A percentile compares a stretch with the other conserved stretches of the same genome.
These are phyloP conservation scores for Drosophila murphyi DNA, from an alignment of 1,140 invertebrate genomes.

Conservation along the genomic window DNA sequence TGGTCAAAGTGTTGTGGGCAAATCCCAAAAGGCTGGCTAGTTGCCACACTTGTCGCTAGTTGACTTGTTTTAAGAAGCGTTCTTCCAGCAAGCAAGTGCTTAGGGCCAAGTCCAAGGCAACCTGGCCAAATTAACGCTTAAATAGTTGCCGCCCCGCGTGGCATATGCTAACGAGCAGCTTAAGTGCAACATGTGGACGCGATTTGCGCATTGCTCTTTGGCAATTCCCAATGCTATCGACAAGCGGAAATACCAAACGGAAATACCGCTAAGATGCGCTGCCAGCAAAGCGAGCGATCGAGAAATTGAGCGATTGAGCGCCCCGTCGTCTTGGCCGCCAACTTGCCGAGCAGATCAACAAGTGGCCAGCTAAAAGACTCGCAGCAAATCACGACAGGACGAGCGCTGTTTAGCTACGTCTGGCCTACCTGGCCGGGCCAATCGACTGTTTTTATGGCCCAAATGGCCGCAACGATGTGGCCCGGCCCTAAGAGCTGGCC, in stretches of 20 bases:
- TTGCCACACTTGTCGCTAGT: slow-evolving; percentile 23
- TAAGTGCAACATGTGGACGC: slow-evolving; percentile 28
- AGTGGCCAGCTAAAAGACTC: slow-evolving; percentile 19
- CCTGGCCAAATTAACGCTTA: slow-evolving; percentile 39
- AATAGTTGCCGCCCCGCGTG: slow-evolving; percentile 31
- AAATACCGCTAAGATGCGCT: slow-evolving; percentile 16
- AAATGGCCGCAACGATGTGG: slow-evolving; percentile 69
- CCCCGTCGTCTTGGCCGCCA: slow-evolving; percentile 19
- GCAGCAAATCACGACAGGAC: neutral
- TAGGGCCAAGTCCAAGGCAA: neutral
- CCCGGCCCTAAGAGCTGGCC: slow-evolving; percentile 15
- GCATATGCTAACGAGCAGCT: slow-evolving; percentile 23
- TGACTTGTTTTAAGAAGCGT: neutral
- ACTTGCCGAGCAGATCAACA: slow-evolving; percentile 41
- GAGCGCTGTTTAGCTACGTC: neutral
- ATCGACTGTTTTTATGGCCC: slow-evolving; percentile 50
- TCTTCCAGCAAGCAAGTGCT: slow-evolving; percentile 2
- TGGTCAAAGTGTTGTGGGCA: slow-evolving; percentile 23
- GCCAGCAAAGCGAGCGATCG: too few relatives aligned
- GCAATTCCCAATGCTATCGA: slow-evolving; percentile 30
- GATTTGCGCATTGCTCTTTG: slow-evolving; percentile 8
- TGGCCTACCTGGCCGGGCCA: slow-evolving; percentile 30
- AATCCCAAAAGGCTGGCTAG: slow-evolving; percentile 32
- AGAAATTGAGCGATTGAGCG: neutral
- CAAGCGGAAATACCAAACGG: slow-evolving; percentile 39